Base-by-base conservation (phyloP, 2,888 invertebrate genomes). In the Himalopsyche kuldschensis region DNA sequence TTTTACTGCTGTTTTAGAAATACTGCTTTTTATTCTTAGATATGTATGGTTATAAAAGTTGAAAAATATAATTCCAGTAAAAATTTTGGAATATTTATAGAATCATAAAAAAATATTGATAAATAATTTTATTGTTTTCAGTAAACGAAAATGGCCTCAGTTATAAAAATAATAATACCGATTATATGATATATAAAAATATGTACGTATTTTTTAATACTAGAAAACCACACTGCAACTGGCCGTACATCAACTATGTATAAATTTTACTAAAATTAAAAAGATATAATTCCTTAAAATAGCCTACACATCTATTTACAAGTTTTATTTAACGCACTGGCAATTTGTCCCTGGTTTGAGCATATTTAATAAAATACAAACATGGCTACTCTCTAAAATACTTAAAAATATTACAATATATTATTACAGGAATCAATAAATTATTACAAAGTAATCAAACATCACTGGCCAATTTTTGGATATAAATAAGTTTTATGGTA, bases 281-380 rank as follows among this genome's bases (percentile, higher is more conserved):
- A 75, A 32, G 75, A 75, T 75, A 31, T 31, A 27, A 75, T 55
- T 20, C 6, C 35, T 76, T 76, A 76, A 15, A 69, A 76, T 76
- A 76, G 3, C 10, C 20, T 76, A 76, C 24, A 27, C 8, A 75
- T 41, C 15, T 75, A 81, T 81, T 10, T 81, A 81, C 81, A 81
- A n/a, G 41, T 76, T 30, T 46, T 6, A 30, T 47, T 48, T 55
- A 81, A 83, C 76, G 55, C 75, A 85, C 85, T 85, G 85, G 85
- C 85, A 82, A 78, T 83, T 79, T 78, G 85, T 85, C 85, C 85
- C 85, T 79, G 20, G 81, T 80, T 82, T 85, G 84, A 85, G 84
- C 85, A 83, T 75, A 35, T 35, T 75, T 48, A 78, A 55, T 48
- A 79, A 79, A 79, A 32, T 48, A 76, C 32, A 41, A 35, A 76